Evolutionary conservation across 2,113 vertebrate genomes (phyloP).

Genomic region (Vireo altiloquus): DNA sequence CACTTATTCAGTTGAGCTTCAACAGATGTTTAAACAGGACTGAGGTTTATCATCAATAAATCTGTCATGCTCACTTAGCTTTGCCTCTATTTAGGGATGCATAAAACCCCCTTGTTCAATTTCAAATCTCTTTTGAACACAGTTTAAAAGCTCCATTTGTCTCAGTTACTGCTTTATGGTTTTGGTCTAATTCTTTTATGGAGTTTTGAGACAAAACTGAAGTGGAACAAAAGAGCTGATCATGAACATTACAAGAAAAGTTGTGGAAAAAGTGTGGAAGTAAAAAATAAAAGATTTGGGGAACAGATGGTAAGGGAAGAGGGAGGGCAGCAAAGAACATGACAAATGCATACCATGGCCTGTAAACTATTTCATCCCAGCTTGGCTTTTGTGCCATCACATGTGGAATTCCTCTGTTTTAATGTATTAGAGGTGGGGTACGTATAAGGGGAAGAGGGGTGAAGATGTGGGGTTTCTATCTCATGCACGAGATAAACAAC

Average conservation of each 20-base stretch:
- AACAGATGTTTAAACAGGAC: background rate
- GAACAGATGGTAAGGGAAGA: background rate
- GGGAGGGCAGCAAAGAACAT: background rate
- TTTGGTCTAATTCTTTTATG: background rate
- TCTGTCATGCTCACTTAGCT: background rate
- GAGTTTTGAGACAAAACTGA: background rate
- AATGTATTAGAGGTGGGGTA: background rate
- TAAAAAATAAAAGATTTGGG: background rate
- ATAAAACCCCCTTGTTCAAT: background rate
- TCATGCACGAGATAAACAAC: background rate
- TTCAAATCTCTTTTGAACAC: background rate
- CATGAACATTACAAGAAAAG: background rate
- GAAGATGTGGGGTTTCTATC: background rate
- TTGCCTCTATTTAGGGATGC: background rate
- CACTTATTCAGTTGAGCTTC: background rate
- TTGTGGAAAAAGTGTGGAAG: background rate
- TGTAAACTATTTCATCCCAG: background rate
- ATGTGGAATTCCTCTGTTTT: background rate
- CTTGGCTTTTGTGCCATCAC: background rate
- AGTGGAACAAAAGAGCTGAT: background rate
- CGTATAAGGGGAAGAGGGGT: background rate
- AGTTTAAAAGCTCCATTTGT: background rate
- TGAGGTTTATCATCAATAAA: constrained; percentile 5
- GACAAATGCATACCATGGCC: background rate
- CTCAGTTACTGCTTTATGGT: background rate